Evolutionary conservation across 2,888 invertebrate species (phyloP).

Genomic region (Cordylochernes scorpioides): DNA sequence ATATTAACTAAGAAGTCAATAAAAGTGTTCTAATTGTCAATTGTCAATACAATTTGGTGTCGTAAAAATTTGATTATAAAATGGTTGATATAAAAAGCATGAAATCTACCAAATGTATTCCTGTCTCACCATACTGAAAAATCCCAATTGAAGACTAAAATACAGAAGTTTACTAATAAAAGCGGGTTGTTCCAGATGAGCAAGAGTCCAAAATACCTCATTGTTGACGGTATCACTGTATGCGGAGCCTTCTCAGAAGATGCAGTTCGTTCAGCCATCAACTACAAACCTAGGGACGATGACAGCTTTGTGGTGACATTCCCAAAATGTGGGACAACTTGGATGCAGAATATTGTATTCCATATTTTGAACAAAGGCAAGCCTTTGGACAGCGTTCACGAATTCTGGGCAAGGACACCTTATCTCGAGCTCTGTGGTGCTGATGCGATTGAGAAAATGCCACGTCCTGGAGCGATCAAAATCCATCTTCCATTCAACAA

Average conservation of each 20-base stretch:
- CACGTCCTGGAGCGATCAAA: conserved; percentile 6
- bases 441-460: not conserved
- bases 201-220: not conserved
- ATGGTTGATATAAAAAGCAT: too few relatives aligned
- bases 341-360: not conserved
- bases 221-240: not conserved
- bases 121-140: too few relatives aligned
- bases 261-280: conserved; percentile 1
- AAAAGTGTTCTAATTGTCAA: too few relatives aligned
- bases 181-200: too few relatives aligned
- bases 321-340: not conserved
- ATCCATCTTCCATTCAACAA: conserved; percentile 16
- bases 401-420: not conserved
- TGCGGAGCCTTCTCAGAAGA: conserved; percentile 4
- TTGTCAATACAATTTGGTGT: too few relatives aligned
- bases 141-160: too few relatives aligned
- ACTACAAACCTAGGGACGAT: conserved; percentile 2
- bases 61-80: too few relatives aligned
- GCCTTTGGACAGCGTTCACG: not conserved
- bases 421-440: conserved; percentile 1
- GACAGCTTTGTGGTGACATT: not conserved
- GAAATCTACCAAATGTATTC: too few relatives aligned
- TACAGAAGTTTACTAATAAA: too few relatives aligned
- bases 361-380: conserved; percentile 1
- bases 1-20: too few relatives aligned